Base-by-base conservation (phyloP, 2,113 vertebrate species). In the Dicerorhinus sumatrensis region DNA sequence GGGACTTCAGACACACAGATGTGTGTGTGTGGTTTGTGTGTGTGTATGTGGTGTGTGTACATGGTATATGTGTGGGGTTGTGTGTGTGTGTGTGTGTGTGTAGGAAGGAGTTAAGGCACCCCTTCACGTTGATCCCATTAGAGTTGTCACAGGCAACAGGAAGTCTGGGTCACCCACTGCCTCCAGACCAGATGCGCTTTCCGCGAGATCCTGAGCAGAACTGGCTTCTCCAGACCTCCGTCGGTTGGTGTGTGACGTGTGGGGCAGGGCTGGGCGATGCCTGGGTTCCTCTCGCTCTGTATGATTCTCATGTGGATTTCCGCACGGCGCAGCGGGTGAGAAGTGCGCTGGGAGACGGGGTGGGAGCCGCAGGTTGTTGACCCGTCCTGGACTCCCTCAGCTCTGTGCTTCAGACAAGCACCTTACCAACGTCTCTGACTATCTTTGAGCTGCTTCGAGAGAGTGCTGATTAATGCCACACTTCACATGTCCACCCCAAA, bases 381-480 rank as follows among this genome's bases (percentile, higher is more conserved):
- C 31, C 95, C 54, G 42, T 31, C 91, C 16, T 8, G 75, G 94
- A 85, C 9, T 60, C 95, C 94, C 48, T 48, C 75, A 96, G 97
- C 96, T 62, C 95, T 25, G 86, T 6, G 95, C 81, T 92, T 97
- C 85, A 77, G 12, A 67, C 69, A 65, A 88, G 95, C 13, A 27
- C 89, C 96, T 85, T 62, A 39, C 90, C 94, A n/a, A 2, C 63
- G 1, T 81, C 56, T 33, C 56, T 20, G 51, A 31, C 21, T 56
- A 83, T 48, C 97, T 98, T 96, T 98, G 98, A 98, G 96, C 96
- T 13, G 0, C 91, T 97, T 87, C 31, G 95, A 95, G 96, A 97
- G 95, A 94, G 89, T 29, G 13, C 12, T 0, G 48, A 0, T 88
- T 83, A 17, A 31, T 73, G 96, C 54, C 72, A 65, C 97, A 16